Evolutionary conservation across 2,113 vertebrate genomes (phyloP).

Genomic region (Engraulis encrasicolus): DNA sequence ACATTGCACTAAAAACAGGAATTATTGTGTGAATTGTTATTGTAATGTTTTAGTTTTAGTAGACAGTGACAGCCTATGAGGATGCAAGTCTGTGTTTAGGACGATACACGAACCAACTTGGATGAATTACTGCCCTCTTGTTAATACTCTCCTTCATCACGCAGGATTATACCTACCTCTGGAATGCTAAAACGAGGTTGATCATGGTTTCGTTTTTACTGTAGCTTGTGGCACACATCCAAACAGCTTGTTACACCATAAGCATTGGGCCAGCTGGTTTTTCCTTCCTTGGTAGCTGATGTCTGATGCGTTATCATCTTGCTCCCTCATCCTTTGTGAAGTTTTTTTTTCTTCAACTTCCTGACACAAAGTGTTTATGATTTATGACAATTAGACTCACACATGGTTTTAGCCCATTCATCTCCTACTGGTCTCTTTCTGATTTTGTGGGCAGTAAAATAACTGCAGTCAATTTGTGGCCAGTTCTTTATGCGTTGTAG

Average conservation of each 20-base stretch:
- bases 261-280: not conserved
- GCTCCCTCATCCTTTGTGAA: not conserved
- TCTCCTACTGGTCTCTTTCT: constrained; percentile 29
- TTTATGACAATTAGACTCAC: not conserved
- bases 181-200: too few relatives aligned
- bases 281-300: not conserved
- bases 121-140: not conserved
- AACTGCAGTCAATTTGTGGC: too few relatives aligned
- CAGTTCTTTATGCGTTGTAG: too few relatives aligned
- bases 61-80: not conserved
- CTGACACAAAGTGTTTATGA: not conserved
- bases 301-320: not conserved
- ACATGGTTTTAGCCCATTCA: constrained; percentile 6
- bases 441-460: not conserved
- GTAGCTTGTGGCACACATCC: too few relatives aligned
- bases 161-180: too few relatives aligned
- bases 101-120: not conserved
- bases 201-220: too few relatives aligned
- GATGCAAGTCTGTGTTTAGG: not conserved
- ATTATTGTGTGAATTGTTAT: not conserved
- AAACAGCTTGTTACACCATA: not conserved
- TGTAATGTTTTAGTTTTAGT: too few relatives aligned
- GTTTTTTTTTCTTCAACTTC: not conserved
- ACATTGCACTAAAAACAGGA: not conserved
- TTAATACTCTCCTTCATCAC: too few relatives aligned